Conservation (phyloP, 2,113 vertebrate species). For the Corydoras maculifer region DNA sequence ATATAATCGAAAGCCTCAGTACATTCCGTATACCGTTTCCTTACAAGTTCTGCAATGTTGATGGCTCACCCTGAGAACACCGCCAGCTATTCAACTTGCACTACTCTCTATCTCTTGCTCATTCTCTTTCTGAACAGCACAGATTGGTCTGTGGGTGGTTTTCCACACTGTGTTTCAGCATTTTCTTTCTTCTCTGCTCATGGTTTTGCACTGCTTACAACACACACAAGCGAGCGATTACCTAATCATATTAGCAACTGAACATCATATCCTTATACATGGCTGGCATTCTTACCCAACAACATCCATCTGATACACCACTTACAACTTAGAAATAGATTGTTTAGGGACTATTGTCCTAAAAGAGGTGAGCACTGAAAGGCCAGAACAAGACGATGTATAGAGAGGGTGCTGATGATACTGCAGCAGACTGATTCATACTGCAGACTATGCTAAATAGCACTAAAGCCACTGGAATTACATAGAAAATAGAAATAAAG, state of each 20-base stretch:
- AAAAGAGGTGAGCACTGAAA: background rate
- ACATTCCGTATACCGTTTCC: constrained; percentile 2
- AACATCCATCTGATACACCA: too few species aligned
- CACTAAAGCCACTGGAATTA: background rate
- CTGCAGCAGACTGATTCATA: constrained; percentile 19
- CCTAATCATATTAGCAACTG: constrained; percentile 17
- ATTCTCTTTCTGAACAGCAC: constrained; percentile 34
- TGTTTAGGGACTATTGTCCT: too few species aligned
- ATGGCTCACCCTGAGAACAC: constrained; percentile 24
- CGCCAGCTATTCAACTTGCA: constrained; percentile 26
- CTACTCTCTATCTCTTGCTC: constrained; percentile 7
- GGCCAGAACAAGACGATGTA: constrained; percentile 3
- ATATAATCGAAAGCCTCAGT: too few species aligned
- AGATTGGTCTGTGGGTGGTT: constrained; percentile 47
- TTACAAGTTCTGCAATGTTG: constrained; percentile 13
- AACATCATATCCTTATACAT: constrained; percentile 6
- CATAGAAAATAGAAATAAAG: background rate
- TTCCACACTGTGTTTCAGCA: constrained; percentile 40
- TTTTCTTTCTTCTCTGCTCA: constrained; percentile 35
- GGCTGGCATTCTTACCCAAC: too few species aligned
- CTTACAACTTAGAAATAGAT: too few species aligned
- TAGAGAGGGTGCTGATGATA: constrained; percentile 27
- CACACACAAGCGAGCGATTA: constrained; percentile 13
- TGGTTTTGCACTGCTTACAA: constrained; percentile 19
- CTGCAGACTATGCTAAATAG: constrained; percentile 18